These are phyloP conservation scores for Epinephelus lanceolatus DNA, from an alignment of 2,113 vertebrate genomes.

Conservation along the genomic window DNA sequence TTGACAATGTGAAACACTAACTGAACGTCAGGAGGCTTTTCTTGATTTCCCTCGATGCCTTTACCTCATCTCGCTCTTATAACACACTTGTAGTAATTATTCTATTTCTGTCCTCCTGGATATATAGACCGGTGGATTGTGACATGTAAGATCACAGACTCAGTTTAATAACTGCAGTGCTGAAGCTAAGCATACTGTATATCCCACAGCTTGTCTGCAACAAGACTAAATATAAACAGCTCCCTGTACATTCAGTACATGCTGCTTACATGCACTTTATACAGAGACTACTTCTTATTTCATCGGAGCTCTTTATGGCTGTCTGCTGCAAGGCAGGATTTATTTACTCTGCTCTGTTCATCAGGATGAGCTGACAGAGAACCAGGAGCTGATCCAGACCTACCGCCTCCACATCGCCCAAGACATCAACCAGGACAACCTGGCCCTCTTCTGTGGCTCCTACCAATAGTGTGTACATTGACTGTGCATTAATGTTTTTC, in stretches of 20 bases:
- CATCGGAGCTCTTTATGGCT: not conserved
- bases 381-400: slow-evolving; percentile 96
- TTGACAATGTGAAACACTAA: slow-evolving; percentile 8
- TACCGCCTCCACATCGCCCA: slow-evolving; percentile 96
- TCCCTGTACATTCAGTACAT: not conserved
- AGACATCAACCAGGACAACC: slow-evolving; percentile 98
- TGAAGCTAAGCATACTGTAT: not conserved
- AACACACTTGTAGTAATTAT: slow-evolving; percentile 45
- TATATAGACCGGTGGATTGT: not conserved
- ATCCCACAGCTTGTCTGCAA: not conserved
- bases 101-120: slow-evolving; percentile 26
- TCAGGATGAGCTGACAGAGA: slow-evolving; percentile 95
- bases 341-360: not conserved
- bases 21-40: slow-evolving; percentile 5
- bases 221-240: not conserved
- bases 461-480: slow-evolving; percentile 90
- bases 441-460: slow-evolving; percentile 93
- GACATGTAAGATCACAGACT: not conserved
- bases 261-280: not conserved
- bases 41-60: slow-evolving; percentile 57
- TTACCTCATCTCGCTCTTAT: not conserved
- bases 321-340: not conserved
- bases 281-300: not conserved
- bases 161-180: slow-evolving; percentile 15
- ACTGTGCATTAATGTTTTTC: not conserved